These are phyloP conservation scores for Rhorus exstirpatorius DNA, from an alignment of 2,888 invertebrate genomes.

Conservation along the genomic window DNA sequence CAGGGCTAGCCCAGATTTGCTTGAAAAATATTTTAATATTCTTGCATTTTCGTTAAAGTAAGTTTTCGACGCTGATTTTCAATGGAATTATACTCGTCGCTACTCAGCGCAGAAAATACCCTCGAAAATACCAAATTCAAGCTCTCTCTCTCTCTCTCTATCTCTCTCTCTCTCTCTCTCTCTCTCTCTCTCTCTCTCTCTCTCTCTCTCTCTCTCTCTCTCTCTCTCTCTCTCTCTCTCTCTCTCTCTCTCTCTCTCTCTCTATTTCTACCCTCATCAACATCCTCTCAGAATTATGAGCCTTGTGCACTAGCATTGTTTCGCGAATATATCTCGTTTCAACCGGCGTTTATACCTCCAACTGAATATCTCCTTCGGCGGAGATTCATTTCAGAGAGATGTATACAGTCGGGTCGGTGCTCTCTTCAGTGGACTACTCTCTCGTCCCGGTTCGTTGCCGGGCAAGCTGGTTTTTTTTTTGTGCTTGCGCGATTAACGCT, in stretches of 20 bases:
- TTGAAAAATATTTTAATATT: too few relatives aligned
- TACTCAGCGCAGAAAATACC: conserved; percentile 2
- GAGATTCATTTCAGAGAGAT: conserved; percentile 55
- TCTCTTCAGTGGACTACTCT: conserved; percentile 6
- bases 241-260: not conserved
- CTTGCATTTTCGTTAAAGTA: not conserved
- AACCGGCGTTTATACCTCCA: conserved; percentile 9
- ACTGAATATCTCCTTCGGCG: conserved; percentile 29
- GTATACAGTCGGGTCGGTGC: conserved; percentile 30
- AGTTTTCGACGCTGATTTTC: conserved; percentile 2
- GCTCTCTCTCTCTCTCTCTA: not conserved
- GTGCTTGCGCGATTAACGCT: conserved; percentile 60
- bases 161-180: not conserved
- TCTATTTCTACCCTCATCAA: not conserved
- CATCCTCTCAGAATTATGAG: not conserved
- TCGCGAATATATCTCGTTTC: conserved; percentile 27
- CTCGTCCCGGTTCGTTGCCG: conserved; percentile 47
- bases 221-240: not conserved
- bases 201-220: not conserved
- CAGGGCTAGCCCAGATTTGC: too few relatives aligned
- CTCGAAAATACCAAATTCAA: conserved; percentile 25
- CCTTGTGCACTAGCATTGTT: conserved; percentile 28
- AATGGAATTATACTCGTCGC: not conserved
- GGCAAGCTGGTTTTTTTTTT: conserved; percentile 48
- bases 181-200: not conserved